A percentile compares a stretch with the other conserved stretches of the same genome.
Evolutionary conservation across 2,113 vertebrate species (phyloP).

Genomic region (Coracopsis vasa): DNA sequence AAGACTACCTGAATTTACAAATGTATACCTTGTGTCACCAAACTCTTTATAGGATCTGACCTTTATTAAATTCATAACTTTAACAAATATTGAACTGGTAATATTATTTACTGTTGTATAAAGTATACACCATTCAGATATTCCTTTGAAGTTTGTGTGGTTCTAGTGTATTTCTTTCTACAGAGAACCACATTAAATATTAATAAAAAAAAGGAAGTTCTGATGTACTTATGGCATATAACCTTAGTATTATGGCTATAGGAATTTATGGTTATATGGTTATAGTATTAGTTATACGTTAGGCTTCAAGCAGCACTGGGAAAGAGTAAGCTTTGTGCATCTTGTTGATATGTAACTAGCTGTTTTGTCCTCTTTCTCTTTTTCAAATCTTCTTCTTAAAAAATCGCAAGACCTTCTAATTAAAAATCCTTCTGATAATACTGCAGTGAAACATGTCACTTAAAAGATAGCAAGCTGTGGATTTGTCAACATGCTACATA

Average conservation of each 20-base stretch:
- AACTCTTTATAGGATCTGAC: not conserved
- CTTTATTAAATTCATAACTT: not conserved
- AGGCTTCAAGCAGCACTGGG: not conserved
- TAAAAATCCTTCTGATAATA: not conserved
- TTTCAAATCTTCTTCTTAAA: not conserved
- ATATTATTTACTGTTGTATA: not conserved
- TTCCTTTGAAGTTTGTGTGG: not conserved
- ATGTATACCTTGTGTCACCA: not conserved
- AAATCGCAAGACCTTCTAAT: not conserved
- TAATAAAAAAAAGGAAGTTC: not conserved
- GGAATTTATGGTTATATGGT: not conserved
- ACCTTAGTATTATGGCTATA: not conserved
- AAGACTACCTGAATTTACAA: not conserved
- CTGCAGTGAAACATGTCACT: not conserved
- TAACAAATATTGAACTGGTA: not conserved
- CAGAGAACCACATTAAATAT: not conserved
- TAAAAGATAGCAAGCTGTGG: not conserved
- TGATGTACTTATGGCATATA: not conserved
- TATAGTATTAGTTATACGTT: not conserved
- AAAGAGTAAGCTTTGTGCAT: not conserved
- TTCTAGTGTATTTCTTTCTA: not conserved
- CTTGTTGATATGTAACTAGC: not conserved
- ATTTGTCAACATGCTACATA: not conserved
- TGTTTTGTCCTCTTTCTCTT: not conserved
- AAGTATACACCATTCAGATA: not conserved